Base-by-base conservation (phyloP, 2,888 invertebrate species). In the Cerastoderma edule region DNA sequence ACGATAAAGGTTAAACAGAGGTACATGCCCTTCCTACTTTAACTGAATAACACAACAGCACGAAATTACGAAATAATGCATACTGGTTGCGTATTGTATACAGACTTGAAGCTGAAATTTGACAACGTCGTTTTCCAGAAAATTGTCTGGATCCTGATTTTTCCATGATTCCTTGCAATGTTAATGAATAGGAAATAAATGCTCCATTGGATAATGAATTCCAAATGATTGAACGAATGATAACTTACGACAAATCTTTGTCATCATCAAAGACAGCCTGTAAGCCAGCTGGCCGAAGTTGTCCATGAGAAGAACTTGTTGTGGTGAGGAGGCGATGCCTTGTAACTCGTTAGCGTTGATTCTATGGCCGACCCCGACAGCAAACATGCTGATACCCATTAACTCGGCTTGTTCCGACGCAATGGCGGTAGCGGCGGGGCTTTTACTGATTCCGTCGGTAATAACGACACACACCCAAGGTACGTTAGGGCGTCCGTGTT, bases 381-480 rank as follows among this genome's bases (percentile, higher is more conserved):
- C 91, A 75, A 91, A 90, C 78, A 93, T 87, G 71, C 89, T 88
- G 32, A 93, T 90, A 27, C 92, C 91, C n/a, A 88, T 85, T 50
- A 86, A 85, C 8, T 90, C 87, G 0, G 92, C 92, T 19, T 85
- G 69, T 27, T 83, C 85, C 4, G 93, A 91, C 35, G 91, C 89
- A 27, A 76, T 80, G 22, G 89, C 88, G 0, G 93, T 93, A 54
- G 89, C 88, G 0, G 10, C 24, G 0, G 69, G 72, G 50, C 81
- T 57, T 24, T 86, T 91, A 32, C 92, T 92, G 67, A 89, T 89
- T n/a, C 93, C 93, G 76, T 93, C 93, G 0, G 93, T 93, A 35
- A 93, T 89, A 2, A 93, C 90, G 19, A 93, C 85, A 10, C 89
- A 91, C 0, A 92, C 88, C 78, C 91, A 91, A 0, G 92, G 92